These are phyloP conservation scores for Napeogenes inachia DNA, from an alignment of 2,888 invertebrate genomes.

Conservation along the genomic window DNA sequence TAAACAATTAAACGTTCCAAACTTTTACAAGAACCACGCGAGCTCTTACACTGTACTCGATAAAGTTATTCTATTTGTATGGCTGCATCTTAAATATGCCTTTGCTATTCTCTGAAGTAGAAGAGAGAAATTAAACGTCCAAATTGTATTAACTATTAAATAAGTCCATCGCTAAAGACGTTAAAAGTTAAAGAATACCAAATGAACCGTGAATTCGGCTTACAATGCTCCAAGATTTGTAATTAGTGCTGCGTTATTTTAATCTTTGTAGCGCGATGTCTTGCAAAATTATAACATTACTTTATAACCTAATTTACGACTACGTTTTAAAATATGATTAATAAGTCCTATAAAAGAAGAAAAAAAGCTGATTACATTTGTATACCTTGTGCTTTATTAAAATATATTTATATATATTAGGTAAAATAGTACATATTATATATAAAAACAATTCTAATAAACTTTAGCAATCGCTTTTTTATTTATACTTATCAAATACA, in stretches of 20 bases:
- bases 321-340: neutral
- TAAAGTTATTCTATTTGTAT: conserved; percentile 37
- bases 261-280: neutral
- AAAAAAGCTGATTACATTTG: no score
- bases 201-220: conserved; percentile 17
- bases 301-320: neutral
- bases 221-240: conserved; percentile 5
- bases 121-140: conserved; percentile 18
- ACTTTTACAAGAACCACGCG: conserved; percentile 40
- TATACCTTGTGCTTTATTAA: no score
- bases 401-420: no score
- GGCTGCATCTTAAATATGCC: conserved; percentile 34
- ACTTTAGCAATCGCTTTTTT: no score
- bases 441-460: no score
- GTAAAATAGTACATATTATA: no score
- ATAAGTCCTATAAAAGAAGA: no score
- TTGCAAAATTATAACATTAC: neutral
- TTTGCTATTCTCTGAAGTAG: conserved; percentile 19
- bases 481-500: no score
- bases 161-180: conserved; percentile 12
- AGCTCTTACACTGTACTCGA: conserved; percentile 32
- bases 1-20: conserved; percentile 50
- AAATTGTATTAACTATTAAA: conserved; percentile 20
- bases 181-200: conserved; percentile 18
- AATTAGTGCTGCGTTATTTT: conserved; percentile 11